phyloP scores from a whole-genome alignment of 2,888 invertebrate species.

The Brachypalpus laphriformis region DNA sequence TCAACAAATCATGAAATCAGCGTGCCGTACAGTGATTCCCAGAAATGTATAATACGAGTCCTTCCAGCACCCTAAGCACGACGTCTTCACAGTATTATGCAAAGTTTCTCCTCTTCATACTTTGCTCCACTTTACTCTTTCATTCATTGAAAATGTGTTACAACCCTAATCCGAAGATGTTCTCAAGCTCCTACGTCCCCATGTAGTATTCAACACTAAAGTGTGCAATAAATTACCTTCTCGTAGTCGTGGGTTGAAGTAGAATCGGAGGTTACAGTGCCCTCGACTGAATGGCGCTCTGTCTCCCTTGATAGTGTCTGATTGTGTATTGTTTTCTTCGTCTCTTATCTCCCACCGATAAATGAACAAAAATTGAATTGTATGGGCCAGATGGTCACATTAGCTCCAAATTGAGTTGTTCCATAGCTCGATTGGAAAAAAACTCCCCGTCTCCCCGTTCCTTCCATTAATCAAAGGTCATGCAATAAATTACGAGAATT shows the following conservation, averaged over 20 bases:
- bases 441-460: neutral
- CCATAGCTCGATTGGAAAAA: neutral
- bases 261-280: slow-evolving; percentile 26
- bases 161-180: slow-evolving; percentile 46
- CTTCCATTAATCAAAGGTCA: slow-evolving; percentile 23
- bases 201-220: neutral
- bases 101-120: slow-evolving; percentile 4
- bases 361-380: slow-evolving; percentile 34
- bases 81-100: slow-evolving; percentile 17
- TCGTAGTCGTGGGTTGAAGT: slow-evolving; percentile 3
- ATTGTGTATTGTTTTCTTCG: slow-evolving; percentile 19
- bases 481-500: slow-evolving; percentile 37
- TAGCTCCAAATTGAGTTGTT: slow-evolving; percentile 8
- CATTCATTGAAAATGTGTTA: slow-evolving; percentile 36
- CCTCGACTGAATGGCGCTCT: slow-evolving; percentile 17
- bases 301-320: slow-evolving; percentile 5
- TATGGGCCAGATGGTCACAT: slow-evolving; percentile 31
- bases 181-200: neutral
- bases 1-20: neutral
- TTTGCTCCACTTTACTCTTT: slow-evolving; percentile 27
- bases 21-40: neutral
- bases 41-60: slow-evolving; percentile 6
- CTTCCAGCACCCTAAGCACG: neutral
- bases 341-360: slow-evolving; percentile 19
- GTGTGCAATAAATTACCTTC: slow-evolving; percentile 43